phyloP scores from a whole-genome alignment of 2,888 invertebrate genomes.

The Harpagoxenus sublaevis region DNA sequence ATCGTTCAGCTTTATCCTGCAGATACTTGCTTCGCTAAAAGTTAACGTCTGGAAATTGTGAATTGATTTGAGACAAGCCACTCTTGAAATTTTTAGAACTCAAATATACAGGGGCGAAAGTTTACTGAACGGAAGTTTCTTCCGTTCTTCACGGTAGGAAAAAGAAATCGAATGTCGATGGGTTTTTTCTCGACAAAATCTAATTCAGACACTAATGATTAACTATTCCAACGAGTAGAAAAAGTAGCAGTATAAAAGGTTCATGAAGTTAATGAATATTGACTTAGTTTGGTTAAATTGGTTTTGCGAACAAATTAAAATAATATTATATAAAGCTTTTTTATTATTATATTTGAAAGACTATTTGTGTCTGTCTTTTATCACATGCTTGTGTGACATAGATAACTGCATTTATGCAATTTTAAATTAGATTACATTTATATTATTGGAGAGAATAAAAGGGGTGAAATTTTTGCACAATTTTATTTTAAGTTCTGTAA shows the following conservation, averaged over 20 bases:
- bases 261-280: background rate
- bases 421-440: background rate
- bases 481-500: background rate
- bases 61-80: constrained; percentile 62
- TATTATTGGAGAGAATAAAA: background rate
- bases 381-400: background rate
- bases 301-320: background rate
- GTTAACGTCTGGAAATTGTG: constrained; percentile 51
- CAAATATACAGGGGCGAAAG: constrained; percentile 21
- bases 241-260: background rate
- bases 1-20: constrained; percentile 37
- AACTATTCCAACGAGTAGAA: background rate
- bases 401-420: background rate
- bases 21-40: constrained; percentile 41
- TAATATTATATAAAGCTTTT: background rate
- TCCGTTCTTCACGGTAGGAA: background rate
- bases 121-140: constrained; percentile 43
- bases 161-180: background rate
- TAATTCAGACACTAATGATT: background rate
- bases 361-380: background rate
- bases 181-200: background rate
- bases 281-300: background rate
- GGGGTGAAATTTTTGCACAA: background rate
- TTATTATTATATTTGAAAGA: background rate
- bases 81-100: constrained; percentile 35